These are phyloP conservation scores for Poecilia wingei DNA, from an alignment of 2,797 vertebrate genomes.

Conservation along the genomic window DNA sequence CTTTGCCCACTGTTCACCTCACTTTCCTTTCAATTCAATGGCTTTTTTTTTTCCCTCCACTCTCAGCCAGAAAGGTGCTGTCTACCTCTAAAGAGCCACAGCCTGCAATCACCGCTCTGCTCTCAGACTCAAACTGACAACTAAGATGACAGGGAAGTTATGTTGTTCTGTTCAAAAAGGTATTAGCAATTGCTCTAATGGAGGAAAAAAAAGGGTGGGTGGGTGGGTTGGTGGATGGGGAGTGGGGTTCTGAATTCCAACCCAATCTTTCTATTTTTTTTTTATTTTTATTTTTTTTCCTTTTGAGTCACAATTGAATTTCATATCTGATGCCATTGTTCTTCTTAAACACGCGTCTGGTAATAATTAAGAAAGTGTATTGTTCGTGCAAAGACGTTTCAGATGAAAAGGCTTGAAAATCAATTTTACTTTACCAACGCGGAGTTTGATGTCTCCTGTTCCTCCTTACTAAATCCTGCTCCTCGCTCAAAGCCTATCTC, in stretches of 20 bases:
- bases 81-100: slow-evolving; percentile 47
- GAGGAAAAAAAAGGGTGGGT: slow-evolving; percentile 3
- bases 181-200: slow-evolving; percentile 50
- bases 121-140: slow-evolving; percentile 46
- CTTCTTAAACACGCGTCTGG: slow-evolving; percentile 46
- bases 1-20: slow-evolving; percentile 55
- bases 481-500: slow-evolving; percentile 11
- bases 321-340: slow-evolving; percentile 39
- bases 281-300: neutral
- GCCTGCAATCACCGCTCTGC: slow-evolving; percentile 41
- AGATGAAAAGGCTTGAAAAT: slow-evolving; percentile 57
- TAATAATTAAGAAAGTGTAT: slow-evolving; percentile 48
- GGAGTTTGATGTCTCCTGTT: slow-evolving; percentile 64
- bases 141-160: slow-evolving; percentile 43
- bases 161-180: slow-evolving; percentile 54
- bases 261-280: neutral
- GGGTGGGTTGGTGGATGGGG: no score
- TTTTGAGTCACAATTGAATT: slow-evolving; percentile 33
- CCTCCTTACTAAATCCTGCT: slow-evolving; percentile 37
- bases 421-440: slow-evolving; percentile 50
- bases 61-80: slow-evolving; percentile 52
- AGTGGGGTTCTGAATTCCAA: slow-evolving; percentile 7
- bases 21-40: slow-evolving; percentile 54
- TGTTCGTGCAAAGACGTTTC: slow-evolving; percentile 46
- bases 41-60: slow-evolving; percentile 29